Evolutionary conservation across 1,140 invertebrate genomes (phyloP).

Genomic region (Amyelois transitella): DNA sequence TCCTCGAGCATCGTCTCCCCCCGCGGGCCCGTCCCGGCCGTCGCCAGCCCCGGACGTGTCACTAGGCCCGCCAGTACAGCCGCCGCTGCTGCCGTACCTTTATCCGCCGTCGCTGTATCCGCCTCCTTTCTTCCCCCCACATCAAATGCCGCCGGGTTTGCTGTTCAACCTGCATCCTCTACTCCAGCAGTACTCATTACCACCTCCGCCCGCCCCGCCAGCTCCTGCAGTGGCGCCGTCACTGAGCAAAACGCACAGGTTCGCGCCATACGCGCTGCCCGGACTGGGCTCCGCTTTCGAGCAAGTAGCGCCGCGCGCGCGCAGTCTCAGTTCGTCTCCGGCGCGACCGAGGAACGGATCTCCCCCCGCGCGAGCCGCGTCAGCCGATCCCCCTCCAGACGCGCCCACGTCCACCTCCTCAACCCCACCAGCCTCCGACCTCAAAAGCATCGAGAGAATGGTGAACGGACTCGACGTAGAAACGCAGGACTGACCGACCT

Average conservation of each 20-base stretch:
- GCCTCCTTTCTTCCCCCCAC: conserved; percentile 81
- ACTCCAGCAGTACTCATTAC: conserved; percentile 80
- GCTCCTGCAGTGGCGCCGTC: conserved; percentile 49
- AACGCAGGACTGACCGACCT: conserved; percentile 63
- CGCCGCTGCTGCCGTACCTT: conserved; percentile 90
- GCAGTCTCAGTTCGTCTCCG: conserved; percentile 82
- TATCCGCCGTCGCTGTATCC: conserved; percentile 91
- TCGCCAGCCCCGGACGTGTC: conserved; percentile 90
- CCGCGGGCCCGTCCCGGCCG: conserved; percentile 76
- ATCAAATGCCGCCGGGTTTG: conserved; percentile 79
- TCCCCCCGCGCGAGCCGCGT: conserved; percentile 72
- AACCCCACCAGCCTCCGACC: conserved; percentile 79
- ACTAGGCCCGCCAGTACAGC: conserved; percentile 90
- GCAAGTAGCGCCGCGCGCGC: conserved; percentile 83
- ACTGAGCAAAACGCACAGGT: conserved; percentile 84
- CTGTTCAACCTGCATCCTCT: conserved; percentile 83
- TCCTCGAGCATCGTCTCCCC: conserved; percentile 75
- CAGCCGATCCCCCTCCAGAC: conserved; percentile 72
- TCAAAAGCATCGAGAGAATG: conserved; percentile 98
- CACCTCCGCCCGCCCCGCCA: conserved; percentile 64
- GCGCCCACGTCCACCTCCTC: conserved; percentile 53
- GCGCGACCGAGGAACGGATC: conserved; percentile 76
- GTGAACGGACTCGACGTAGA: conserved; percentile 93
- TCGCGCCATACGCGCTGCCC: conserved; percentile 89
- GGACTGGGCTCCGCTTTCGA: conserved; percentile 86